Evolutionary conservation across 2,888 invertebrate genomes (phyloP), one percentile per base, ranked within the genome.

Genomic region (Diplazon laetatorius): DNA sequence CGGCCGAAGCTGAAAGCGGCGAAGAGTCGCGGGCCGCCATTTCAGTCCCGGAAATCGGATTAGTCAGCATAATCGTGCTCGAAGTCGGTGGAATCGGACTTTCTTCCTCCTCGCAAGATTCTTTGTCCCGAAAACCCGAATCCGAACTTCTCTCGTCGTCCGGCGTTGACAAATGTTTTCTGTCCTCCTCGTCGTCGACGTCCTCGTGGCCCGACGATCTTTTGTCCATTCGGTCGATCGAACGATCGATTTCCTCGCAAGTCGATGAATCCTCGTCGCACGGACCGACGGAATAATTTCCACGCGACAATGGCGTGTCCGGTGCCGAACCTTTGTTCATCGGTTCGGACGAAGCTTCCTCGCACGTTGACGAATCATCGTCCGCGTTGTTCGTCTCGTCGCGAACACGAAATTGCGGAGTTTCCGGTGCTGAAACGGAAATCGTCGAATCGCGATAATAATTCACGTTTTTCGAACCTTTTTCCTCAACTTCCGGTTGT

Each of bases 61-160:
- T 70, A 0, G 71, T 52, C 2, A 37, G 20, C 12, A 70, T n/a
- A 22, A 75, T 63, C 4, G 73, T 71, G 18, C 72, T 70, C 22
- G 78, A 74, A 1, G 76, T 76, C 6, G 80, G 77, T 0, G 87
- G 81, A 25, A 87, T 78, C 35, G 87, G 84, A 62, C 88, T 89
- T 71, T 89, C 91, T 59, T 91, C 90, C 35, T 90, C 91, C 72
- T 91, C 90, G 62, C 89, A 91, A 0, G 90, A 91, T 70, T 92
- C 92, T 78, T 92, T 92, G 74, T 92, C 92, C 12, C 92, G 87
- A 66, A 92, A 92, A 57, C 92, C 92, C 16, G 92, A 92, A 76
- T 92, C 92, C n/a, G 91, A 92, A 78, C 92, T 92, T 20, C 92
- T 87, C 76, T 92, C 92, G 63, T 92, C 92, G 72, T 92, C 92